phyloP scores from a whole-genome alignment of 2,113 vertebrate genomes.

The Megaceryle maxima region DNA sequence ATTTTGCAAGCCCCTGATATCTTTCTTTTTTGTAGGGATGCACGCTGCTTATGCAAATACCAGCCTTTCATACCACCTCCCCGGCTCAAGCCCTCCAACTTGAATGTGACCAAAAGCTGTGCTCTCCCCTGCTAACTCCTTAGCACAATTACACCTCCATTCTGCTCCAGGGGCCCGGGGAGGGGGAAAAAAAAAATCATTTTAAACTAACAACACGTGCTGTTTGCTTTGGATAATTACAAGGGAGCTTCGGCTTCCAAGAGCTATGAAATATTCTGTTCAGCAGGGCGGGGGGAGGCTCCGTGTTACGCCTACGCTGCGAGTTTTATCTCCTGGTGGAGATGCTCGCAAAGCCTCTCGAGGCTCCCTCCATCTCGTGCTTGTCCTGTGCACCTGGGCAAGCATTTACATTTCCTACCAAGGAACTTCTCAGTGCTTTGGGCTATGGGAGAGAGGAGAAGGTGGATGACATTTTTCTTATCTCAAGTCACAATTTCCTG shows the following conservation, averaged over 20 bases:
- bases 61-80: constrained; percentile 79
- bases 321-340: constrained; percentile 40
- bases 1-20: constrained; percentile 74
- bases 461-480: constrained; percentile 62
- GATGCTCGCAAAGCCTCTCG: not conserved
- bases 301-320: constrained; percentile 25
- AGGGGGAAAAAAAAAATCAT: constrained; percentile 33
- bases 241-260: constrained; percentile 59
- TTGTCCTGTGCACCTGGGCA: constrained; percentile 21
- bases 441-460: constrained; percentile 35
- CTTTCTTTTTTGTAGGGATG: constrained; percentile 80
- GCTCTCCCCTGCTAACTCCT: constrained; percentile 68
- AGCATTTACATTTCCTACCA: constrained; percentile 45
- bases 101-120: constrained; percentile 80
- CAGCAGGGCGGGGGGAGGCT: constrained; percentile 12
- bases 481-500: constrained; percentile 73
- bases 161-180: constrained; percentile 63
- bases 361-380: constrained; percentile 18
- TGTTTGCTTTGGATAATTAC: constrained; percentile 76
- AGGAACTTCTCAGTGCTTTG: not conserved
- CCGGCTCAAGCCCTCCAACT: constrained; percentile 76
- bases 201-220: constrained; percentile 73
- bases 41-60: constrained; percentile 90
- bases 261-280: constrained; percentile 63
- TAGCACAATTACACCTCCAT: constrained; percentile 68